Base-by-base conservation (phyloP, 2,888 invertebrate species). In the Drosophila lutescens region DNA sequence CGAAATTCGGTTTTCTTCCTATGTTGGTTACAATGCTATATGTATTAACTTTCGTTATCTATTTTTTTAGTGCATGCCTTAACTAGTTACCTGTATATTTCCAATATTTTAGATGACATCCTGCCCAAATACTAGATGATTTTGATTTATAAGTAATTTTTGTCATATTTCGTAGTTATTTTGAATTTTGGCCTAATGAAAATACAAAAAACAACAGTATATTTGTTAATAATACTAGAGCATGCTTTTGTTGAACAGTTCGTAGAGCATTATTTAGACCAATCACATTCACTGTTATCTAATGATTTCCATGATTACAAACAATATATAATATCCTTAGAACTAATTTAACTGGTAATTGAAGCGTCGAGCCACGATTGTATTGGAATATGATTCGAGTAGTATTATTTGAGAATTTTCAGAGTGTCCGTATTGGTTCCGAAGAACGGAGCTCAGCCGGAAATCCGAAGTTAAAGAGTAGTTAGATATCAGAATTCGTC, bases 321-420 rank as follows among this genome's bases (percentile, higher is more conserved):
- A 26, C 20, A 46, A 60, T 26, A 32, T 23, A 60, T 17, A 20
- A 59, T 44, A 17, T 30, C 20, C 20, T 36, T 74, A 54, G 43
- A 70, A 34, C 10, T 44, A 50, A 60, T 59, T 59, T 38, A 44
- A 50, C 38, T 60, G 32, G 23, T 71, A 51, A 34, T 51, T 68
- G 68, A 68, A 68, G 73, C 62, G 72, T 43, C 46, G 50, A 71
- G n/a, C 55, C 76, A 87, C 72, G 79, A 81, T 87, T 87, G 89
- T 89, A 84, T 84, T 84, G 89, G 89, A 89, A 87, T 71, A 85
- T 86, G 57, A 80, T 86, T 83, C 81, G 85, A 72, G 77, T 77
- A 57, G 65, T 47, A 20, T 20, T 13, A 34, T 34, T 49, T 8
- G 32, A 13, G 34, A 34, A 0, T 40, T 34, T 15, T 15, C 32